These are phyloP conservation scores for Pygoscelis adeliae DNA, from an alignment of 2,113 vertebrate genomes.

Conservation along the genomic window DNA sequence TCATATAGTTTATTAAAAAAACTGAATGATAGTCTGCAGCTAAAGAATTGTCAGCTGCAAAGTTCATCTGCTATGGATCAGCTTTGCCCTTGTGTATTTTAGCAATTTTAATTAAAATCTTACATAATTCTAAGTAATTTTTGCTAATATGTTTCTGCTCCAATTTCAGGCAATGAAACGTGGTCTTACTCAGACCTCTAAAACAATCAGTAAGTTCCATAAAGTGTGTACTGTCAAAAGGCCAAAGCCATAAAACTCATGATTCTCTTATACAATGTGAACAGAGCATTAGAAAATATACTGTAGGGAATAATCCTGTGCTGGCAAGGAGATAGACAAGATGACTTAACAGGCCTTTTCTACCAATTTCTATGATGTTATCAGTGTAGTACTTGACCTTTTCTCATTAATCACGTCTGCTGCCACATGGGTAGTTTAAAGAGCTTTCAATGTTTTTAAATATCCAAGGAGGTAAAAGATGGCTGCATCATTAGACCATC, in stretches of 20 bases:
- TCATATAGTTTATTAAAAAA: background rate
- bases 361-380: background rate
- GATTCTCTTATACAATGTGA: background rate
- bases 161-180: slow-evolving; percentile 3
- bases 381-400: background rate
- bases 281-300: background rate
- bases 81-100: slow-evolving; percentile 17
- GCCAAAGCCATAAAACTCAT: slow-evolving; percentile 39
- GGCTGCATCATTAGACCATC: background rate
- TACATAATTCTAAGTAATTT: slow-evolving; percentile 22
- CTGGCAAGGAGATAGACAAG: background rate
- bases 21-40: background rate
- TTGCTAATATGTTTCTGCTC: slow-evolving; percentile 22
- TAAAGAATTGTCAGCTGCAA: slow-evolving; percentile 3
- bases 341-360: background rate
- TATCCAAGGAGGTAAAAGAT: background rate
- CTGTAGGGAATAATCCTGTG: background rate
- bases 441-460: background rate
- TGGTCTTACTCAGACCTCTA: background rate
- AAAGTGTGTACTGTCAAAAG: slow-evolving; percentile 2
- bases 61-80: background rate
- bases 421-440: background rate
- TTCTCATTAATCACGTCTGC: background rate
- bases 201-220: slow-evolving; percentile 25
- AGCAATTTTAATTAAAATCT: slow-evolving; percentile 40